These are phyloP conservation scores for Tortricodes alternella DNA, from an alignment of 2,888 invertebrate species.

Conservation along the genomic window DNA sequence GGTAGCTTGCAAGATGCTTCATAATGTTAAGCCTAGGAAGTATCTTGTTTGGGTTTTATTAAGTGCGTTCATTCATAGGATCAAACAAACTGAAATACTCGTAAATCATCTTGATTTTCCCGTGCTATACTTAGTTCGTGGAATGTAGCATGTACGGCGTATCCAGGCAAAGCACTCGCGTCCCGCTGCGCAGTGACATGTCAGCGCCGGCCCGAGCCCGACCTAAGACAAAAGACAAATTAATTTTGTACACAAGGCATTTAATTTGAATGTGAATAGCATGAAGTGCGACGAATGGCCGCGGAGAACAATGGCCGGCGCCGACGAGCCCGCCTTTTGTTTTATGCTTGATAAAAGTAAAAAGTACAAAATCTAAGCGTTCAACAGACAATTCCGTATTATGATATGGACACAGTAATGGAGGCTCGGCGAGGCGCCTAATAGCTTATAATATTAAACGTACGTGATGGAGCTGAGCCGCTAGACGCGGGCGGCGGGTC, in stretches of 20 bases:
- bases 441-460: slow-evolving; percentile 80
- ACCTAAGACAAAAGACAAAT: slow-evolving; percentile 82
- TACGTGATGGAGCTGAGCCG: slow-evolving; percentile 64
- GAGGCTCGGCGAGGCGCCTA: slow-evolving; percentile 74
- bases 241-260: slow-evolving; percentile 82
- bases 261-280: slow-evolving; percentile 83
- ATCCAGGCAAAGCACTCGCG: slow-evolving; percentile 37
- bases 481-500: slow-evolving; percentile 45
- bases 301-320: slow-evolving; percentile 80
- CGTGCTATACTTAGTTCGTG: not conserved
- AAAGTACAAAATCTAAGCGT: slow-evolving; percentile 78
- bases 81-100: too few relatives aligned
- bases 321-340: slow-evolving; percentile 76
- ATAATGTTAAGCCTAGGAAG: too few relatives aligned
- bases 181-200: slow-evolving; percentile 74
- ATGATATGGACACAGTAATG: slow-evolving; percentile 81
- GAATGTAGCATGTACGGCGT: slow-evolving; percentile 3
- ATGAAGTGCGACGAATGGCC: slow-evolving; percentile 82
- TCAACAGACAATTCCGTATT: slow-evolving; percentile 79
- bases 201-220: slow-evolving; percentile 53
- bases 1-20: too few relatives aligned
- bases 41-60: too few relatives aligned
- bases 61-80: too few relatives aligned
- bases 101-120: not conserved
- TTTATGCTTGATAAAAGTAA: slow-evolving; percentile 73